phyloP scores from a whole-genome alignment of 2,888 invertebrate genomes.

The Epirrhoe tristata region DNA sequence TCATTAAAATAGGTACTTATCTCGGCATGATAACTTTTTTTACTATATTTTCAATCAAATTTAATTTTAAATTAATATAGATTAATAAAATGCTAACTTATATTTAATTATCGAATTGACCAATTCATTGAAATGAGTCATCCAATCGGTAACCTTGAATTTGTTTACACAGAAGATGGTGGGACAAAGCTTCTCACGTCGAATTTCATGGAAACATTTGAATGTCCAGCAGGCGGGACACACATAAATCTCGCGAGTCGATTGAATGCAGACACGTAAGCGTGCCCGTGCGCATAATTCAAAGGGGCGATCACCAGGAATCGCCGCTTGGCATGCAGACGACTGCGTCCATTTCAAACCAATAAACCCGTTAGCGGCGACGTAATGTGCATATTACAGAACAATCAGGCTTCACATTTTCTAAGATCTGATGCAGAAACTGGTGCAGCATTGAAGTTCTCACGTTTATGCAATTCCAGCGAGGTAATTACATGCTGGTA shows the following conservation, averaged over 20 bases:
- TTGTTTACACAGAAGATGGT: constrained; percentile 9
- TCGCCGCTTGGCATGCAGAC: constrained; percentile 81
- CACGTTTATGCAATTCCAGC: constrained; percentile 8
- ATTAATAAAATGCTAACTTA: too few relatives aligned
- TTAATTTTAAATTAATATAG: too few relatives aligned
- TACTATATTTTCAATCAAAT: too few relatives aligned
- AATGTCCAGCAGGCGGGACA: constrained; percentile 66
- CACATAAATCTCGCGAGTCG: constrained; percentile 75
- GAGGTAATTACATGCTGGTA: background rate
- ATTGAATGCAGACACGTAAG: constrained; percentile 79
- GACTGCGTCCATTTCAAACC: constrained; percentile 73
- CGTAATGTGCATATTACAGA: constrained; percentile 74
- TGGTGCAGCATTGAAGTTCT: constrained; percentile 17
- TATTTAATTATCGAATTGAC: too few relatives aligned
- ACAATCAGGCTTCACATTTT: constrained; percentile 51
- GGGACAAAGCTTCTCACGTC: constrained; percentile 56
- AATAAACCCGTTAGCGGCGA: constrained; percentile 80
- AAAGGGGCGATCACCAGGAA: constrained; percentile 82
- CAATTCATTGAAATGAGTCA: background rate
- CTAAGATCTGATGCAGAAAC: constrained; percentile 37
- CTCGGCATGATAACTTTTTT: too few relatives aligned
- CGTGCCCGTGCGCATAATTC: constrained; percentile 81
- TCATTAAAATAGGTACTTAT: too few relatives aligned
- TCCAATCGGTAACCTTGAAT: constrained; percentile 11
- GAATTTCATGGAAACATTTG: constrained; percentile 73